A percentile compares a stretch with the other conserved stretches of the same genome.
phyloP scores from a whole-genome alignment of 2,113 vertebrate species.

The Dasyornis broadbenti region DNA sequence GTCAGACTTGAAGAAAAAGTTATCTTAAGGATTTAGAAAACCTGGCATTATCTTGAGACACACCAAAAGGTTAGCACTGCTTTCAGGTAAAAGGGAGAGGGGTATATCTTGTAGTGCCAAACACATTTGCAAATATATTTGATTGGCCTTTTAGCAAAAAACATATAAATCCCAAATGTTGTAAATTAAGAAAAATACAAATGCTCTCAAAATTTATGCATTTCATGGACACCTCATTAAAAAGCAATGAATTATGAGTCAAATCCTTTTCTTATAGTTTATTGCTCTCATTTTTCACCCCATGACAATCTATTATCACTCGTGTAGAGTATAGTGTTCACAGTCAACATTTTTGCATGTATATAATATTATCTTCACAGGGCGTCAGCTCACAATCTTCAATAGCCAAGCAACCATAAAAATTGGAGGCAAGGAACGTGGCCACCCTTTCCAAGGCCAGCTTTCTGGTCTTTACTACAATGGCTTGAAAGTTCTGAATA shows the following conservation, averaged over 20 bases:
- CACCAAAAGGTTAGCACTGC: neutral
- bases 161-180: neutral
- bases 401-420: conserved; percentile 99
- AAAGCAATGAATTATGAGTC: conserved; percentile 94
- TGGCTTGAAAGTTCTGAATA: conserved; percentile 99
- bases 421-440: conserved; percentile 95
- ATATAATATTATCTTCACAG: conserved; percentile 94
- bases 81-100: conserved; percentile 36
- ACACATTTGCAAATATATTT: conserved; percentile 58
- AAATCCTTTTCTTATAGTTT: conserved; percentile 88
- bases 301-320: conserved; percentile 89
- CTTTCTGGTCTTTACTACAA: conserved; percentile 99
- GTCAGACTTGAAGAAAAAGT: neutral
- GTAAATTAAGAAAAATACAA: conserved; percentile 58
- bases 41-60: conserved; percentile 1
- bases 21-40: conserved; percentile 9
- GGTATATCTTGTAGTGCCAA: neutral
- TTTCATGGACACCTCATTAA: conserved; percentile 88
- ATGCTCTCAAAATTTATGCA: conserved; percentile 66
- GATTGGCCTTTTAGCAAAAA: conserved; percentile 91
- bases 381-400: conserved; percentile 99
- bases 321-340: conserved; percentile 76
- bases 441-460: conserved; percentile 96
- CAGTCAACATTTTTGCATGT: conserved; percentile 90
- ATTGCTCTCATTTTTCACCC: conserved; percentile 92